Evolutionary conservation across 2,888 invertebrate species (phyloP).

Genomic region (Carabus problematicus): DNA sequence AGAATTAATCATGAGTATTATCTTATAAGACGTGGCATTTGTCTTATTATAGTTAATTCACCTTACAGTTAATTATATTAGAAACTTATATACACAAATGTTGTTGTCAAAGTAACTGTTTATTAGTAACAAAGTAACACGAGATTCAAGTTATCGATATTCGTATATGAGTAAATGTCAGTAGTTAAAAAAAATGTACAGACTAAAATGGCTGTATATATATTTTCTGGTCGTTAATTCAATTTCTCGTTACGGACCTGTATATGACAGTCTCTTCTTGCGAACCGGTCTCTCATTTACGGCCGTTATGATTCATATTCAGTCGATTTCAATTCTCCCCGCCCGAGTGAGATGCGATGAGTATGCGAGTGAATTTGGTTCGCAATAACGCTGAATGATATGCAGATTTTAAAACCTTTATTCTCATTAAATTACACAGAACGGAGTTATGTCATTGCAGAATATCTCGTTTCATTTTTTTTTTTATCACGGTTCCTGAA

Average conservation of each 20-base stretch:
- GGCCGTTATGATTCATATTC: conserved; percentile 30
- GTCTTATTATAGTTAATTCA: too few species aligned
- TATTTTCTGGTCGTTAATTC: not conserved
- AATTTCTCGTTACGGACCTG: conserved; percentile 6
- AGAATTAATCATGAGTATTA: too few species aligned
- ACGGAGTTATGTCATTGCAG: conserved; percentile 9
- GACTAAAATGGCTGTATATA: not conserved
- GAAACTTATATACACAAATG: too few species aligned
- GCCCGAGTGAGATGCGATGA: not conserved
- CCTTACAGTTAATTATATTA: too few species aligned
- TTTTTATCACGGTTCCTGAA: too few species aligned
- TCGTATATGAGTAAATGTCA: not conserved
- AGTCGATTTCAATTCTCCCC: conserved; percentile 27
- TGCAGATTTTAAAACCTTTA: conserved; percentile 36
- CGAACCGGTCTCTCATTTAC: conserved; percentile 15
- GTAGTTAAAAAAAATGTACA: not conserved
- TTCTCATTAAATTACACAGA: conserved; percentile 28
- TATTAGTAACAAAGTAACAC: too few species aligned
- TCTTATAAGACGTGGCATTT: too few species aligned
- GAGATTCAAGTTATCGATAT: too few species aligned
- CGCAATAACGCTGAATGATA: conserved; percentile 26
- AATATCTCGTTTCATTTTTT: too few species aligned
- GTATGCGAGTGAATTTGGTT: conserved; percentile 10
- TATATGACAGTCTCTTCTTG: not conserved
- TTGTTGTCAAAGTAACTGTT: too few species aligned